Evolutionary conservation across 2,113 vertebrate species (phyloP).

Genomic region (Leucoraja erinaceus): DNA sequence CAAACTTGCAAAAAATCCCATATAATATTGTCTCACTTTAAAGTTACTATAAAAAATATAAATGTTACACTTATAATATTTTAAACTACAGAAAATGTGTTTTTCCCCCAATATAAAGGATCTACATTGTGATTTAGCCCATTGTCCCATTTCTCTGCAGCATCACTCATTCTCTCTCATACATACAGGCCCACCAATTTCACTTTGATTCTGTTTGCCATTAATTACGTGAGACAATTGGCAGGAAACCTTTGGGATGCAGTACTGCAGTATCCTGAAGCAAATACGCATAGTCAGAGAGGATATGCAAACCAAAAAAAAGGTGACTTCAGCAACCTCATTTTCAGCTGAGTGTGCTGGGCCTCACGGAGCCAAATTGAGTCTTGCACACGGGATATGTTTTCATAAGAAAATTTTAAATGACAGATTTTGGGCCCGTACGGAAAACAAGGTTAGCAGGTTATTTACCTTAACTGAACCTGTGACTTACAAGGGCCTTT

Average conservation of each 20-base stretch:
- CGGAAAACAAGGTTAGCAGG: neutral
- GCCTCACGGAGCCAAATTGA: neutral
- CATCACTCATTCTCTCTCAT: too few species aligned
- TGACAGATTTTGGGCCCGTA: neutral
- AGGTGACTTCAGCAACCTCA: neutral
- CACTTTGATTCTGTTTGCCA: too few species aligned
- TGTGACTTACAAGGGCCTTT: conserved; percentile 94
- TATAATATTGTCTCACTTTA: neutral
- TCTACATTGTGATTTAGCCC: too few species aligned
- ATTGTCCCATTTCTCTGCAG: too few species aligned
- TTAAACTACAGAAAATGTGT: neutral
- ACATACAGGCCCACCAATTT: too few species aligned
- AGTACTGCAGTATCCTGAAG: too few species aligned
- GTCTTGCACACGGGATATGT: neutral
- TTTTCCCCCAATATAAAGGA: too few species aligned
- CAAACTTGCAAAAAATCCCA: neutral
- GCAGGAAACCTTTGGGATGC: too few species aligned
- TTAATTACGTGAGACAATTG: too few species aligned
- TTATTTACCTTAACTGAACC: conserved; percentile 85
- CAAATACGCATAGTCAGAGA: too few species aligned
- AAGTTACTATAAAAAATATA: neutral
- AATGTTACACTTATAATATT: too few species aligned
- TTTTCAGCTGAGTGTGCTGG: neutral
- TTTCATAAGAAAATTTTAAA: neutral
- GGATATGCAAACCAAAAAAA: neutral